These are phyloP conservation scores for Cryptus armator DNA, from an alignment of 2,888 invertebrate species.

Conservation along the genomic window DNA sequence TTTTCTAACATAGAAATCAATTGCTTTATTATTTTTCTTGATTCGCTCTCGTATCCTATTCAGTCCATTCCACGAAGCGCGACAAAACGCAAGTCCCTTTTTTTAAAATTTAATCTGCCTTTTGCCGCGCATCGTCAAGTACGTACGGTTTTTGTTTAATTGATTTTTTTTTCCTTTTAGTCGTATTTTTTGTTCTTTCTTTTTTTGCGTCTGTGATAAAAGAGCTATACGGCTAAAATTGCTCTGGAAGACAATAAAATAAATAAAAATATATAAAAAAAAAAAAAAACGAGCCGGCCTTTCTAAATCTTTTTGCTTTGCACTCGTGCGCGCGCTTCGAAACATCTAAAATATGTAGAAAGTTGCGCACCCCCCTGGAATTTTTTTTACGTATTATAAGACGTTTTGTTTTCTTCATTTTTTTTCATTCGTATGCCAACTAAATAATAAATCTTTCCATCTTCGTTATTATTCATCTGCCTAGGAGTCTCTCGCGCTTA, in stretches of 20 bases:
- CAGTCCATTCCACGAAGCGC: constrained; percentile 81
- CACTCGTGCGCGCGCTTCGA: constrained; percentile 59
- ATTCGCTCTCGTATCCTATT: constrained; percentile 76
- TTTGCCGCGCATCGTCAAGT: constrained; percentile 31
- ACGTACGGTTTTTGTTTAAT: constrained; percentile 47
- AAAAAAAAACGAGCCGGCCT: constrained; percentile 58
- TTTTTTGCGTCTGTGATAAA: constrained; percentile 48
- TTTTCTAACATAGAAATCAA: constrained; percentile 70
- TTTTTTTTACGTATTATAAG: constrained; percentile 52
- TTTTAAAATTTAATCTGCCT: constrained; percentile 41
- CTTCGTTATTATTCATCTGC: constrained; percentile 42
- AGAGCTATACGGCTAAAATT: constrained; percentile 53
- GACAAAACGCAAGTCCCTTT: constrained; percentile 70
- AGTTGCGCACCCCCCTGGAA: constrained; percentile 48
- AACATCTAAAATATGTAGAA: constrained; percentile 16
- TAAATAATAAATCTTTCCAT: constrained; percentile 40
- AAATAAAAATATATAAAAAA: constrained; percentile 54
- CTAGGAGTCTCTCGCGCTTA: constrained; percentile 50
- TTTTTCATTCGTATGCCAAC: constrained; percentile 15
- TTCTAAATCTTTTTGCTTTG: constrained; percentile 52
- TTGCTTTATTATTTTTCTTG: constrained; percentile 72
- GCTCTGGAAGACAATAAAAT: constrained; percentile 70
- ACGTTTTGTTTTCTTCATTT: constrained; percentile 35
- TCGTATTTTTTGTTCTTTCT: constrained; percentile 54
- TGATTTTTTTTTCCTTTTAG: constrained; percentile 42